Conservation (phyloP, 2,113 vertebrate species). For the Centropristis striata region DNA sequence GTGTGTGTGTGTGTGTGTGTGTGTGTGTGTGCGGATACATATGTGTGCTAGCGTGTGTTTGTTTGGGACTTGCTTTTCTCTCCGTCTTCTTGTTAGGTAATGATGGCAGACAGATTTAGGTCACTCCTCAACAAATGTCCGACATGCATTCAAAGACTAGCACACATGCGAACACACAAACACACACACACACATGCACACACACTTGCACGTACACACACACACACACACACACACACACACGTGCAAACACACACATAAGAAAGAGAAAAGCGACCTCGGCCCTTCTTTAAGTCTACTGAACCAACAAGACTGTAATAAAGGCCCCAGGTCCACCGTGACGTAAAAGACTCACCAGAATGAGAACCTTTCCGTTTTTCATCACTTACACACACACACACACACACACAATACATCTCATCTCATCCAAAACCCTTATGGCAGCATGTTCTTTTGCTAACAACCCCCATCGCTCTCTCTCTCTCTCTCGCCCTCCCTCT, state of each 20-base stretch:
- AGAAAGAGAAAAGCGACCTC: conserved; percentile 39
- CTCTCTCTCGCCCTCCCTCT: conserved; percentile 12
- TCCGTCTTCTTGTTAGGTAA: conserved; percentile 79
- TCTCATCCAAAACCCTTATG: conserved; percentile 75
- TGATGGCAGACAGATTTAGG: conserved; percentile 82
- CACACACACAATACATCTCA: conserved; percentile 36
- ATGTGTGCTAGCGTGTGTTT: conserved; percentile 38
- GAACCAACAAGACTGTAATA: conserved; percentile 65
- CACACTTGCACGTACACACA: neutral
- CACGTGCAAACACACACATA: neutral
- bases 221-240: neutral
- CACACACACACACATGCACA: conserved; percentile 12
- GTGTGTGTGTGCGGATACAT: conserved; percentile 12
- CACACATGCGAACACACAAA: conserved; percentile 13
- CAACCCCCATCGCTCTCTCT: conserved; percentile 36
- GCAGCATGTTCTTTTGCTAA: conserved; percentile 74
- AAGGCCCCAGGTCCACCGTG: conserved; percentile 62
- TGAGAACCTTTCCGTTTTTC: conserved; percentile 38
- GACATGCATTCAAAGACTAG: conserved; percentile 67
- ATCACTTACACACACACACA: conserved; percentile 32
- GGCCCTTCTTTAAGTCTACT: conserved; percentile 67
- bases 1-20: conserved; percentile 11
- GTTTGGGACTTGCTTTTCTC: conserved; percentile 53
- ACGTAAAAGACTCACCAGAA: conserved; percentile 57
- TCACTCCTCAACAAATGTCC: conserved; percentile 79